Base-by-base conservation (phyloP, 2,113 vertebrate species). In the Psettodes erumei region DNA sequence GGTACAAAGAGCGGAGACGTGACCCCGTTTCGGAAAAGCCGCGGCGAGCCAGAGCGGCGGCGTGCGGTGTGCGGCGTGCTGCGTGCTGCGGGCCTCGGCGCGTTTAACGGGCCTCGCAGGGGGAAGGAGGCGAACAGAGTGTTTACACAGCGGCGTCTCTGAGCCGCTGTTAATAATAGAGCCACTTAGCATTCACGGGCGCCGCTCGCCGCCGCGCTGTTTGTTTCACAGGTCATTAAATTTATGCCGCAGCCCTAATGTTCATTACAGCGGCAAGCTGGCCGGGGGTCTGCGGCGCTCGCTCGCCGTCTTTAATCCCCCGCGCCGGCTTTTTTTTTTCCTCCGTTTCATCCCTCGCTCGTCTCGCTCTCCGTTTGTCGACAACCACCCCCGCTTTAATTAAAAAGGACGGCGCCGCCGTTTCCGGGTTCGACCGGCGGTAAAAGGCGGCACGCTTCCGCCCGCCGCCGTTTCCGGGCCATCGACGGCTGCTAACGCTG, bases 211-310 rank as follows among this genome's bases (percentile, higher is more conserved):
- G 84, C 86, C 82, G 84, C 75, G 80, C 84, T 92, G 91, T 93
- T 94, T 91, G 89, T 93, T 94, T 93, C 93, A 94, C 91, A 93
- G 93, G 93, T 94, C 92, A 94, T 94, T 94, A 94, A 88, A 92
- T 93, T 92, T 91, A 93, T 92, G 91, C 90, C 86, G 90, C 91
- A 91, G 92, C 91, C 86, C 90, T 93, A 93, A 92, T 92, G 91
- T 93, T 94, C 93, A 93, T 93, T 93, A 93, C 87, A 86, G 91
- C 89, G 79, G 89, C 91, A 85, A 83, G 83, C 81, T 85, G 89
- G 86, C 85, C 88, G 85, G 81, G 85, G 88, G 87, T 91, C 90
- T 85, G 83, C 85, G 84, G 77, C 83, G 70, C 74, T 88, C 87
- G 78, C 90, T 91, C 89, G 74, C 84, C 71, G 86, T 78, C 88